Evolutionary conservation across 1,140 invertebrate species (phyloP).

Genomic region (Hypsibius dujardini): DNA sequence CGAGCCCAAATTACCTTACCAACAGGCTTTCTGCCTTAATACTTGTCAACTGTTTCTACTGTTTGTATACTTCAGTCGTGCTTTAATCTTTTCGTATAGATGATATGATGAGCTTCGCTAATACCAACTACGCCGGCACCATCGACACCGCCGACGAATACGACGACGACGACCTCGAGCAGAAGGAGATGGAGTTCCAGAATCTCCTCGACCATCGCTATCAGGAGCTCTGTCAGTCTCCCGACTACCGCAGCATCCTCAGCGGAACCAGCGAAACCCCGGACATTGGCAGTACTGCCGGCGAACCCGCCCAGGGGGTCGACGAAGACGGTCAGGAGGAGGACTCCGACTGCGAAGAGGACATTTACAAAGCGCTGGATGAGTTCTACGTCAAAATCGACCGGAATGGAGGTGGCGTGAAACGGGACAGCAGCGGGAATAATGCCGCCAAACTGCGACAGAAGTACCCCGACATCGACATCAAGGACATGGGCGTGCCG

Average conservation of each 20-base stretch:
- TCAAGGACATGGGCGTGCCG: slow-evolving; percentile 47
- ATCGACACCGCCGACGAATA: too few species aligned
- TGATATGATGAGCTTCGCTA: slow-evolving; percentile 68
- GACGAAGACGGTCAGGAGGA: slow-evolving; percentile 42
- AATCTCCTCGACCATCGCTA: slow-evolving; percentile 29
- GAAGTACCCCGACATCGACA: slow-evolving; percentile 45
- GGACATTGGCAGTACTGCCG: neutral
- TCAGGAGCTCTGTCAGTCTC: too few species aligned
- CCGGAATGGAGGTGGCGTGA: slow-evolving; percentile 27
- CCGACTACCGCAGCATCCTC: too few species aligned
- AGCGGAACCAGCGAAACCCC: neutral
- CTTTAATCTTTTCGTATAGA: slow-evolving; percentile 42
- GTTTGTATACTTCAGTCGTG: neutral
- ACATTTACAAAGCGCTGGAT: slow-evolving; percentile 15
- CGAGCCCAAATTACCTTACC: too few species aligned
- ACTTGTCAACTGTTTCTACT: too few species aligned
- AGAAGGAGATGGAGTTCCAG: slow-evolving; percentile 37
- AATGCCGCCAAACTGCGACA: slow-evolving; percentile 38
- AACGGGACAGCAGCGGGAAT: slow-evolving; percentile 16
- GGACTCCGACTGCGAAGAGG: slow-evolving; percentile 37
- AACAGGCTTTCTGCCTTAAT: too few species aligned
- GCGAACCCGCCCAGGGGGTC: slow-evolving; percentile 17
- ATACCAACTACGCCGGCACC: slow-evolving; percentile 59
- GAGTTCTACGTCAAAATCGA: slow-evolving; percentile 25
- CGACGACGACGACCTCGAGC: slow-evolving; percentile 56